phyloP scores from a whole-genome alignment of 1,140 invertebrate species.

The Thaumatotibia leucotreta region DNA sequence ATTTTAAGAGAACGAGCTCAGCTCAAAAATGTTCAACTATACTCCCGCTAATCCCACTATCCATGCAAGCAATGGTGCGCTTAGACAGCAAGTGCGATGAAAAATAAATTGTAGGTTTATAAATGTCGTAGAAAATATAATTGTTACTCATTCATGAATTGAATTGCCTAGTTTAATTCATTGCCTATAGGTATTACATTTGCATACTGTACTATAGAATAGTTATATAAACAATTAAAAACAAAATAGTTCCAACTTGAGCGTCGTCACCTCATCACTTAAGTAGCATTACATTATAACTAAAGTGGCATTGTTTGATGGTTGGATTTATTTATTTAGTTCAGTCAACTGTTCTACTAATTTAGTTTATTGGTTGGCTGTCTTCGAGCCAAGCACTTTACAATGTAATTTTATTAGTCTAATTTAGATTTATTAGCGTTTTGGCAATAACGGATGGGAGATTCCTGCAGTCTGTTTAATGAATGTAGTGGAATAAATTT shows the following conservation, averaged over 20 bases:
- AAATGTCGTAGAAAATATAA: no score
- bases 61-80: no score
- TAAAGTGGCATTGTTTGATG: not conserved
- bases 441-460: not conserved
- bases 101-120: no score
- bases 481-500: not conserved
- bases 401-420: not conserved
- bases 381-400: not conserved
- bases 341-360: not conserved
- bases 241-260: not conserved
- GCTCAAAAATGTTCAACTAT: no score
- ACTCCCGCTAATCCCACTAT: no score
- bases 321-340: not conserved
- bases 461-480: not conserved
- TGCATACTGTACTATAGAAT: no score
- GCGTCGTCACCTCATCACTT: not conserved
- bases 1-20: no score
- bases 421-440: not conserved
- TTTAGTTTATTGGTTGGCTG: not conserved
- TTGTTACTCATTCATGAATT: no score
- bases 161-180: no score
- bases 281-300: not conserved
- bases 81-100: no score
- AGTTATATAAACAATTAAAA: no score
- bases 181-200: no score